phyloP scores from a whole-genome alignment of 2,888 invertebrate genomes.

The Zygaena filipendulae region DNA sequence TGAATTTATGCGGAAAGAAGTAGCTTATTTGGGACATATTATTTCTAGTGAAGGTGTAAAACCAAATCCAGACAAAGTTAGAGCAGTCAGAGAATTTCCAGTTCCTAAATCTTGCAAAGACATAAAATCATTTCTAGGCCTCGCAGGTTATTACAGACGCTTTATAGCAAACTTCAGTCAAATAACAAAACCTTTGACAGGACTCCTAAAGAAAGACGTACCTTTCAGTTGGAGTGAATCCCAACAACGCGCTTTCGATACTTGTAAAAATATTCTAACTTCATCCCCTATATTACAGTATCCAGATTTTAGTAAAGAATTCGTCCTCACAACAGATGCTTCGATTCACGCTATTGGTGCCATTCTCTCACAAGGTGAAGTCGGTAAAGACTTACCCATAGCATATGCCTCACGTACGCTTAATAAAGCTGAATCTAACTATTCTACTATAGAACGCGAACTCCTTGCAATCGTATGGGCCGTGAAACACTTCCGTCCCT shows the following conservation, averaged over 20 bases:
- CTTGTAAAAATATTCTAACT: conserved; percentile 18
- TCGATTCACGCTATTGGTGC: conserved; percentile 12
- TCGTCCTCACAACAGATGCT: conserved; percentile 23
- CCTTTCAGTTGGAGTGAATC: conserved; percentile 14
- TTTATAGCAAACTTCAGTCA: conserved; percentile 21
- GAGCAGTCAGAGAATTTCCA: conserved; percentile 21
- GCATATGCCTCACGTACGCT: conserved; percentile 16
- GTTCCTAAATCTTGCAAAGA: conserved; percentile 23
- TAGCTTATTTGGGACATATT: conserved; percentile 31
- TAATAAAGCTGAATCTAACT: conserved; percentile 19
- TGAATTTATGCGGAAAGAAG: conserved; percentile 24
- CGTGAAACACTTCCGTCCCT: conserved; percentile 18
- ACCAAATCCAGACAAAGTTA: conserved; percentile 27
- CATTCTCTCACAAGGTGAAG: conserved; percentile 7
- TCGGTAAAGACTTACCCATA: conserved; percentile 6
- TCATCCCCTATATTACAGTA: conserved; percentile 18
- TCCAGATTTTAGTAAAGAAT: conserved; percentile 19
- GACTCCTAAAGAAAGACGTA: conserved; percentile 20
- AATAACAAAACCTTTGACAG: conserved; percentile 24
- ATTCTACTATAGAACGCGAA: conserved; percentile 19
- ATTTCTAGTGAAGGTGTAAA: conserved; percentile 28
- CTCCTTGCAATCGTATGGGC: conserved; percentile 18
- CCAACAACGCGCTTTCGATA: conserved; percentile 19
- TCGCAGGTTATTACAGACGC: conserved; percentile 25
- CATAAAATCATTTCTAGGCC: conserved; percentile 25